Base-by-base conservation (phyloP, 2,113 vertebrate species). In the Rhegmatorhina hoffmannsi region DNA sequence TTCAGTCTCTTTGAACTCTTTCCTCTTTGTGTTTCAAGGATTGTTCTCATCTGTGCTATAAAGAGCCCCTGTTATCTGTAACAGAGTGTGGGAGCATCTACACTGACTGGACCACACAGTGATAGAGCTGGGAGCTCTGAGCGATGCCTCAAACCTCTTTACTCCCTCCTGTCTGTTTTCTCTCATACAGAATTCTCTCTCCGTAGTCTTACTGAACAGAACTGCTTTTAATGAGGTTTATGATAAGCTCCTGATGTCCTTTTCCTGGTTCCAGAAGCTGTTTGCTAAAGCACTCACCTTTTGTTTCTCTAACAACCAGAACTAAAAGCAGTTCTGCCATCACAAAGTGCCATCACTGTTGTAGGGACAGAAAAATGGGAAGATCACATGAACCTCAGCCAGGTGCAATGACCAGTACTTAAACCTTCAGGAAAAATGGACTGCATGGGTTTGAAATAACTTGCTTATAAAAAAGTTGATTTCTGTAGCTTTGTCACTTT, bases 1-100 rank as follows among this genome's bases (percentile, higher is more conserved):
- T 36, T 29, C 85, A 74, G 90, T 55, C 59, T 59, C 85, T 94
- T 94, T 96, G 92, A 96, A 89, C 68, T 34, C 64, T 15, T 88
- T 86, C 72, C 25, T 92, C 80, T 95, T 92, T 93, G 85, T 92
- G 60, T 94, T 92, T 94, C 94, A 93, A 93, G 93, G 83, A 86
- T 89, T 89, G 83, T 89, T 94, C 93, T 97, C 92, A 88, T 94
- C 88, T 94, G 76, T 2, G 29, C 72, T 94, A n/a, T 84, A 81
- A 91, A 94, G 90, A 87, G 80, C 28, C 59, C 52, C 83, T 60
- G 83, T 94, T 96, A 95, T 93, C 95, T 94, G 80, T 70, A 94
- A 72, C 1, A 2, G 87, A 87, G 92, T 28, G 84, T 4, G 5
- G 94, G 67, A 94, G 64, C 68, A 68, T 94, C 94, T 87, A 5